phyloP scores from a whole-genome alignment of 2,888 invertebrate genomes.

The Epistrophe eligans region DNA sequence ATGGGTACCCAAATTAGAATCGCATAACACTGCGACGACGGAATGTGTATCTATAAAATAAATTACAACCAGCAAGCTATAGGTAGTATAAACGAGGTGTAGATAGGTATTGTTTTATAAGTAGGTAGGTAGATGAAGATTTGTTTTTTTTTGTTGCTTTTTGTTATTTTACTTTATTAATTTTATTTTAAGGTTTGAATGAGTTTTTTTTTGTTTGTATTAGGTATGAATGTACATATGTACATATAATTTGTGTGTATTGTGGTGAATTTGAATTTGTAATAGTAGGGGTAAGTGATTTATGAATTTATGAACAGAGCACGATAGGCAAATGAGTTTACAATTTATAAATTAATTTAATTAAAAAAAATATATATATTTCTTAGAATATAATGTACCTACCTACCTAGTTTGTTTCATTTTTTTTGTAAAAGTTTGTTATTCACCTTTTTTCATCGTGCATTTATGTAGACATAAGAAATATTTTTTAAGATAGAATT shows the following conservation, averaged over 20 bases:
- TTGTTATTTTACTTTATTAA: slow-evolving; percentile 45
- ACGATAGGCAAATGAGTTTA: slow-evolving; percentile 31
- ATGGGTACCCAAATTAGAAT: slow-evolving; percentile 70
- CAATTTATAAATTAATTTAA: slow-evolving; percentile 8
- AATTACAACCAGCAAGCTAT: slow-evolving; percentile 23
- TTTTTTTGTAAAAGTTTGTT: not conserved
- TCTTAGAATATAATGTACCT: not conserved
- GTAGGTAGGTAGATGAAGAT: not conserved
- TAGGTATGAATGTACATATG: not conserved
- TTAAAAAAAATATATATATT: not conserved
- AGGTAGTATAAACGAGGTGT: slow-evolving; percentile 32
- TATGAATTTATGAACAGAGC: slow-evolving; percentile 32
- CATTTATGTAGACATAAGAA: too few relatives aligned
- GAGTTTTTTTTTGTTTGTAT: not conserved
- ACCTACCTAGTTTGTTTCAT: not conserved
- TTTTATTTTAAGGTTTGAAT: slow-evolving; percentile 31
- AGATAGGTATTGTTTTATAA: slow-evolving; percentile 26
- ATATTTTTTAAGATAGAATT: too few relatives aligned
- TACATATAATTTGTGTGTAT: slow-evolving; percentile 23
- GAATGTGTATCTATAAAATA: slow-evolving; percentile 54
- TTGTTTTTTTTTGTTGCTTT: slow-evolving; percentile 2
- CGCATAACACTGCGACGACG: slow-evolving; percentile 52
- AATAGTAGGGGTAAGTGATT: slow-evolving; percentile 24
- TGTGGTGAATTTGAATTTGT: slow-evolving; percentile 22
- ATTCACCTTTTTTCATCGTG: too few relatives aligned